Evolutionary conservation across 2,797 vertebrate species (phyloP).

Genomic region (Halcyon smyrnensis): DNA sequence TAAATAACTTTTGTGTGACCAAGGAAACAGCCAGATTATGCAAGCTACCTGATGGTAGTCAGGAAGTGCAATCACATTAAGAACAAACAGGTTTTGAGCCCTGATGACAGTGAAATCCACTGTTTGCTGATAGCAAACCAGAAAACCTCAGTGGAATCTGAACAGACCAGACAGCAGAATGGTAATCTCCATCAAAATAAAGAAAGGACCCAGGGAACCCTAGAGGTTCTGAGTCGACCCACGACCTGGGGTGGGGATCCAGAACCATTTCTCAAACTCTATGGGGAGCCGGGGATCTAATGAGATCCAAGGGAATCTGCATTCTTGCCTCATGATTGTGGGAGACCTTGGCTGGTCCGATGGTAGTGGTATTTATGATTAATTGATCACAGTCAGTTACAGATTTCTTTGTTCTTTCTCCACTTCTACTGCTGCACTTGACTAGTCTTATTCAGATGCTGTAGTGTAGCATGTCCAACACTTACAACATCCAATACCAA

Average conservation of each 20-base stretch:
- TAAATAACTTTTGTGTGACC: not conserved
- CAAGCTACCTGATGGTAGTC: not conserved
- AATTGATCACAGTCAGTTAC: too few relatives aligned
- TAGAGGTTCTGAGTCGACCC: not conserved
- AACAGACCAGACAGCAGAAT: not conserved
- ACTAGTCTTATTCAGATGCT: too few relatives aligned
- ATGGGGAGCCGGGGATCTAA: not conserved
- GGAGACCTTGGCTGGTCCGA: too few relatives aligned
- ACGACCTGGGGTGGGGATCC: not conserved
- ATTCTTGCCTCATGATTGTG: not conserved
- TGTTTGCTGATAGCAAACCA: not conserved
- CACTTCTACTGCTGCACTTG: too few relatives aligned
- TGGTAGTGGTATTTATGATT: too few relatives aligned
- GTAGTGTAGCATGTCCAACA: too few relatives aligned
- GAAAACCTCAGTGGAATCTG: not conserved
- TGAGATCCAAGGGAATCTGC: not conserved
- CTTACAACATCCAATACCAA: too few relatives aligned
- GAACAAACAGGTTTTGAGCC: not conserved
- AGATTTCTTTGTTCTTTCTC: too few relatives aligned
- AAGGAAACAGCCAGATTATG: not conserved
- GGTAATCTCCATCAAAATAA: not conserved
- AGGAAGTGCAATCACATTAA: not conserved
- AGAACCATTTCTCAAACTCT: not conserved
- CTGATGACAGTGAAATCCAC: not conserved
- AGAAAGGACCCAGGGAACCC: not conserved